Conservation (phyloP, 2,113 vertebrate genomes). For the Oreochromis aureus region DNA sequence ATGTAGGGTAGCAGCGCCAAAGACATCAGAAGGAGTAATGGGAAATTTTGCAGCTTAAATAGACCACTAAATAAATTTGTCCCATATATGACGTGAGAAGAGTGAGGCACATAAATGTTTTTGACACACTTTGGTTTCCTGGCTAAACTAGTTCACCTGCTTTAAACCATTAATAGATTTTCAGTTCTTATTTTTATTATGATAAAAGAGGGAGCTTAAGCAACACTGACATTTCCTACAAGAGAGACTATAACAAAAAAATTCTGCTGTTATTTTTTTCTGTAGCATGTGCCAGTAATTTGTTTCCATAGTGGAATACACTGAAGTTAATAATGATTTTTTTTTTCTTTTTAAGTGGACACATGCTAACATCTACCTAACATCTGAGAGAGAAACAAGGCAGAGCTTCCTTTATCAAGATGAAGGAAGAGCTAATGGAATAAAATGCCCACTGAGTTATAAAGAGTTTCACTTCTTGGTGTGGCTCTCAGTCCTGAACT, state of each 20-base stretch:
- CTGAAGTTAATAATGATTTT: background rate
- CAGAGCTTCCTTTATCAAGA: background rate
- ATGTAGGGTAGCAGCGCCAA: background rate
- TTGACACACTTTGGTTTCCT: background rate
- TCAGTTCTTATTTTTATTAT: background rate
- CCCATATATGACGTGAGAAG: background rate
- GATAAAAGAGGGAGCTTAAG: background rate
- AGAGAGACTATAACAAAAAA: background rate
- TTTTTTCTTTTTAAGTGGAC: background rate
- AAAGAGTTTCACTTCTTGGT: background rate
- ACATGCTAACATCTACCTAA: background rate
- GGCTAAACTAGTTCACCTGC: background rate
- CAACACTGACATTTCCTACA: background rate
- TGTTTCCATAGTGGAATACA: background rate
- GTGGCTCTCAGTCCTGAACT: background rate
- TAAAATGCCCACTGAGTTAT: background rate
- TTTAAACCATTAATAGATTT: background rate
- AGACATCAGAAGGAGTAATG: background rate
- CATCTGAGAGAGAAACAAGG: background rate
- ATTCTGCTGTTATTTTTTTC: background rate
- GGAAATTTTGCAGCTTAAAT: background rate
- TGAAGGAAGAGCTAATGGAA: background rate
- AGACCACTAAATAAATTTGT: background rate
- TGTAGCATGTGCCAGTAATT: background rate
- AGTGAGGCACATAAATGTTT: background rate